Conservation (phyloP, 2,113 vertebrate genomes). For the Zosterops japonicus region DNA sequence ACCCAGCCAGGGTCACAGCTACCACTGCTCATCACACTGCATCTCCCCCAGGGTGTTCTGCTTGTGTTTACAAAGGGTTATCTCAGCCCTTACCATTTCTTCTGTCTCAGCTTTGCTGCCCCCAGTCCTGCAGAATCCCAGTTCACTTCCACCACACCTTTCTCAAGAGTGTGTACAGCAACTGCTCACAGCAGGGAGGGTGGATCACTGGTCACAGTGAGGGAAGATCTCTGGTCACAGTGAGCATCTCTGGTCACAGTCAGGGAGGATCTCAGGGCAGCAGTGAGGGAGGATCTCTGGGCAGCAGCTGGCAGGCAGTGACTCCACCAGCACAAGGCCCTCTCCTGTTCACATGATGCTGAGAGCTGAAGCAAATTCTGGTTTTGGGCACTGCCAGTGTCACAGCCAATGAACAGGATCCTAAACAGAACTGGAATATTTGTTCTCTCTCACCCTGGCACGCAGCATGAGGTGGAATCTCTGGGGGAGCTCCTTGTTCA, state of each 20-base stretch:
- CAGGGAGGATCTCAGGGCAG: not conserved
- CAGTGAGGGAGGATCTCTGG: not conserved
- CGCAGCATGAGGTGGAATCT: fast-evolving
- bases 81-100: not conserved
- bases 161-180: fast-evolving
- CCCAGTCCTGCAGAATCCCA: not conserved
- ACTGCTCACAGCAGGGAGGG: not conserved
- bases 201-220: not conserved
- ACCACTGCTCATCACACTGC: not conserved
- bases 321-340: not conserved
- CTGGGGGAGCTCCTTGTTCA: not conserved
- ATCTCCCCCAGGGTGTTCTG: not conserved
- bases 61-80: not conserved
- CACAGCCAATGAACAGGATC: not conserved
- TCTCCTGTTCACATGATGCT: not conserved
- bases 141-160: not conserved
- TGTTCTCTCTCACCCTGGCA: not conserved
- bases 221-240: not conserved
- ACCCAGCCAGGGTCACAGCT: not conserved
- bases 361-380: not conserved
- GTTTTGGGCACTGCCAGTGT: not conserved
- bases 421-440: not conserved
- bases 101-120: not conserved
- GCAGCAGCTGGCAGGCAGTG: not conserved
- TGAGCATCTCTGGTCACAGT: not conserved